phyloP scores from a whole-genome alignment of 2,797 vertebrate genomes.

The Xenopus petersii region DNA sequence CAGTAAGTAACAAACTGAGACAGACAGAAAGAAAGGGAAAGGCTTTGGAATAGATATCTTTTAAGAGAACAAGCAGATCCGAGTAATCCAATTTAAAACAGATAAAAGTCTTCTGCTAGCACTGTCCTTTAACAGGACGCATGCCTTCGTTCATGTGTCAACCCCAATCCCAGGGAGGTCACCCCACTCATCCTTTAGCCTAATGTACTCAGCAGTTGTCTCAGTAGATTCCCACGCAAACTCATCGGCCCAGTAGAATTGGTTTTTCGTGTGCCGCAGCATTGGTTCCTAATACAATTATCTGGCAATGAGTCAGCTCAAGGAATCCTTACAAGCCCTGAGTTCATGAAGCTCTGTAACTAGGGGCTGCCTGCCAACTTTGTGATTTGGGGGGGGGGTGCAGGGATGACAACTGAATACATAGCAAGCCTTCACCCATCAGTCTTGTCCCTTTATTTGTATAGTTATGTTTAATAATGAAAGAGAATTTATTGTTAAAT shows the following conservation, averaged over 20 bases:
- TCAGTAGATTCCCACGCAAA: constrained; percentile 72
- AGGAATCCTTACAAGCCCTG: constrained; percentile 57
- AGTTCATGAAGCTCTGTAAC: not conserved
- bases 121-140: constrained; percentile 78
- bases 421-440: not conserved
- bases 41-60: constrained; percentile 68
- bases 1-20: constrained; percentile 68
- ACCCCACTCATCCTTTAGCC: constrained; percentile 64
- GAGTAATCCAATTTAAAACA: constrained; percentile 80
- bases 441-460: not conserved
- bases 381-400: not conserved
- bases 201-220: constrained; percentile 76
- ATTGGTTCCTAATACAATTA: constrained; percentile 75
- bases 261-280: constrained; percentile 66
- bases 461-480: too few species aligned
- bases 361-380: constrained; percentile 1
- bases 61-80: constrained; percentile 79
- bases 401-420: not conserved
- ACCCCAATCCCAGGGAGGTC: constrained; percentile 75
- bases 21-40: constrained; percentile 57
- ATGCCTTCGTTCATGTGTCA: constrained; percentile 77
- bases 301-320: constrained; percentile 63
- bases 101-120: constrained; percentile 75
- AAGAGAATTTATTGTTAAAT: too few species aligned
- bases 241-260: constrained; percentile 68